Percentiles rank a stretch among this genome's conserved stretches.
Conservation (phyloP, 2,113 vertebrate genomes). For the Pelecanoides urinatrix region DNA sequence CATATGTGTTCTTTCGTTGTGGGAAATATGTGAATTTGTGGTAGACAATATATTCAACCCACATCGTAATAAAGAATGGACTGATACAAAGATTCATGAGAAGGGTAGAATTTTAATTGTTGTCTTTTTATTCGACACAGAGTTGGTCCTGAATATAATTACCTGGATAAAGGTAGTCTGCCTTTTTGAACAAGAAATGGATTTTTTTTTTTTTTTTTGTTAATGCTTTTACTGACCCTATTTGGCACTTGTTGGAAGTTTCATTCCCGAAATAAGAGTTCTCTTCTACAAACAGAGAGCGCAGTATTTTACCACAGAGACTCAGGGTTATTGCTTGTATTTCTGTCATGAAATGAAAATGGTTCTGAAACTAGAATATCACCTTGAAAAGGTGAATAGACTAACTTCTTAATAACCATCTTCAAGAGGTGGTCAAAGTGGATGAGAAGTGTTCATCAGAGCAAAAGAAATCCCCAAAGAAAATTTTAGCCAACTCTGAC, state of each 20-base stretch:
- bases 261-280: not conserved
- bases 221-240: not conserved
- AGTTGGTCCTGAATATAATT: not conserved
- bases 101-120: not conserved
- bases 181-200: not conserved
- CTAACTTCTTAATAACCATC: not conserved
- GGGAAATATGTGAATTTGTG: not conserved
- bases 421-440: not conserved
- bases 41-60: not conserved
- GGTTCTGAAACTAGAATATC: not conserved
- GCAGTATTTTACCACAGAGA: not conserved
- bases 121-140: not conserved
- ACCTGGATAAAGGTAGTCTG: not conserved
- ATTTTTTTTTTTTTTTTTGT: not conserved
- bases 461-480: not conserved
- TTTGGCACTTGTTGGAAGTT: not conserved
- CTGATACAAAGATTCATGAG: not conserved
- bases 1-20: not conserved
- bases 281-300: not conserved
- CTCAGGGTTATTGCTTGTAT: not conserved
- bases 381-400: not conserved
- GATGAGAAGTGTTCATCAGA: not conserved
- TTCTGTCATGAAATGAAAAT: not conserved
- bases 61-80: not conserved
- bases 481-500: not conserved